These are phyloP conservation scores for Tachysurus vachellii DNA, from an alignment of 2,113 vertebrate genomes.

Conservation along the genomic window DNA sequence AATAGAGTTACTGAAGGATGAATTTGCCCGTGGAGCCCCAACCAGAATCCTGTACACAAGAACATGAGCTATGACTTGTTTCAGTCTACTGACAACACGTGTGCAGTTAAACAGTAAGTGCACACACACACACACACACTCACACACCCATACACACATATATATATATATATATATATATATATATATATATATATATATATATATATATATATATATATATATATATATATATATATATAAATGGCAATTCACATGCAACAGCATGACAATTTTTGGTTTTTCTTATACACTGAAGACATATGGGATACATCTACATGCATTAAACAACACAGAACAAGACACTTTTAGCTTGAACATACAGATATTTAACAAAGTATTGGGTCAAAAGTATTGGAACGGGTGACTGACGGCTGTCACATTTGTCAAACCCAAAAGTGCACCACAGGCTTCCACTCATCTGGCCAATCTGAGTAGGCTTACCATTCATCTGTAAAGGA, in stretches of 20 bases:
- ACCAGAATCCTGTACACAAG: slow-evolving; percentile 86
- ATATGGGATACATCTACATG: not conserved
- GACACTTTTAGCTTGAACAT: not conserved
- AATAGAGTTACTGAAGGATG: slow-evolving; percentile 87
- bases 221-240: no score
- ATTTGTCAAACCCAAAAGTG: not conserved
- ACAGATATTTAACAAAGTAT: not conserved
- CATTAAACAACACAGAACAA: not conserved
- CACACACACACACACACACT: not conserved
- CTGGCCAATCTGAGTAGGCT: not conserved
- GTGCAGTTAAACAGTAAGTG: slow-evolving; percentile 2
- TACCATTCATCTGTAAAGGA: not conserved
- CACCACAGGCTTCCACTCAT: not conserved
- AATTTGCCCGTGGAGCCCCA: slow-evolving; percentile 91
- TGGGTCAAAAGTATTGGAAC: not conserved
- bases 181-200: no score
- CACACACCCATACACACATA: no score
- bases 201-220: no score
- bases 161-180: no score
- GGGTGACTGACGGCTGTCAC: not conserved
- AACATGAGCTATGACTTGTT: not conserved
- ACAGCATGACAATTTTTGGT: not conserved
- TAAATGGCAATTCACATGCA: not conserved
- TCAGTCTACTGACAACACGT: no score
- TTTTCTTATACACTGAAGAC: not conserved